Base-by-base conservation (phyloP, 2,888 invertebrate species). In the Tipula lateralis region DNA sequence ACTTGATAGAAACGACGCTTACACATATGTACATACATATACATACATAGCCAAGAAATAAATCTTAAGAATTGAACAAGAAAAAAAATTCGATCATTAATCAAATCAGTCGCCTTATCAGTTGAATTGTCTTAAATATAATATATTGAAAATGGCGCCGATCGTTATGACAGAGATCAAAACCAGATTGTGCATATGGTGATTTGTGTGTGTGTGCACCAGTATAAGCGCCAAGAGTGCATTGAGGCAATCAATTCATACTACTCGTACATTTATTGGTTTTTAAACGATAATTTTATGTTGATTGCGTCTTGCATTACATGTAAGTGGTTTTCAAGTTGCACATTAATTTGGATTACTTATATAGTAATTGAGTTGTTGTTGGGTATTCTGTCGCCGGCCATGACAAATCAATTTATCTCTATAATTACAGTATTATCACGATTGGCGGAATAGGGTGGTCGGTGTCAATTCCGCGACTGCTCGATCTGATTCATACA, bases 261-360 rank as follows among this genome's bases (percentile, higher is more conserved):
- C n/a, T n/a, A n/a, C n/a, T n/a, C n/a, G n/a, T n/a, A 66, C 24
- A 66, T 66, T 66, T 66, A 66, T 66, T 66, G 12, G 24, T 66
- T 66, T 66, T 66, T 24, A 66, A 66, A 66, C 66, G 66, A 66
- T 66, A 66, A 66, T 66, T 66, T 66, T 66, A 66, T 66, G 66
- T 6, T 66, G 66, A 66, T 66, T 66, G 66, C 66, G 66, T 24
- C 24, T 66, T 66, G 66, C 66, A 66, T 66, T 66, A 24, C 24
- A 24, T 7, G 66, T 66, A 66, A 66, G 66, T 66, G 66, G 9
- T 66, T 66, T 66, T 66, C 7, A 66, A 66, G 66, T 9, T 9
- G 24, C 66, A 24, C 3, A 24, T 66, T 9, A 66, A 66, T 66
- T 66, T 66, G 24, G 24, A 66, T 66, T 66, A 66, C 66, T 9